Percentiles rank a stretch among this genome's conserved stretches.
Conservation (phyloP, 2,113 vertebrate species). For the Elgaria multicarinata region DNA sequence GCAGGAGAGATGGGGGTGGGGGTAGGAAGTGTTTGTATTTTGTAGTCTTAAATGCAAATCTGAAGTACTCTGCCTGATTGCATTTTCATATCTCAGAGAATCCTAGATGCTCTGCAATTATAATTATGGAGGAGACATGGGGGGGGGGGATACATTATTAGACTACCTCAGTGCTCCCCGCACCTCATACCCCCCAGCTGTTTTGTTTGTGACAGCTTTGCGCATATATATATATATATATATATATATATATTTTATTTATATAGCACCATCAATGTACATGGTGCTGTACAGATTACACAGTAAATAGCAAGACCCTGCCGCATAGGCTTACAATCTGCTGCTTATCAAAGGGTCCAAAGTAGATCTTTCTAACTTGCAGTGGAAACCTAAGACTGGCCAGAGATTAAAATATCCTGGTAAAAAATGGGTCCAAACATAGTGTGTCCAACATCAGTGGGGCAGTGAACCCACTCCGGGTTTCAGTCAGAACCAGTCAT, state of each 20-base stretch:
- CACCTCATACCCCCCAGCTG: background rate
- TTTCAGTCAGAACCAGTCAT: too few species aligned
- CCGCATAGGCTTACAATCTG: too few species aligned
- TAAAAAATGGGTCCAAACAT: background rate
- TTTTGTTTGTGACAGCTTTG: constrained; percentile 23
- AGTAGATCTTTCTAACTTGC: background rate
- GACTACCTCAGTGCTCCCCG: constrained; percentile 6
- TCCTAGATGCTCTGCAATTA: constrained; percentile 35
- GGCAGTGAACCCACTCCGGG: too few species aligned
- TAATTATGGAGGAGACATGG: constrained; percentile 38
- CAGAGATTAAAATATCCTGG: background rate
- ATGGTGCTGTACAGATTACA: too few species aligned
- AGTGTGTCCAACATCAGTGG: too few species aligned
- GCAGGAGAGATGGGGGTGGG: background rate
- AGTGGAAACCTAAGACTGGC: background rate
- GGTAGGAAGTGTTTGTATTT: background rate
- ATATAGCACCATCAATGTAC: too few species aligned
- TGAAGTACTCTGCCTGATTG: constrained; percentile 39
- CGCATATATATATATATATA: constrained; percentile 19
- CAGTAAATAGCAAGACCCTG: too few species aligned
- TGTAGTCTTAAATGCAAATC: constrained; percentile 37
- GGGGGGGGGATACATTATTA: constrained; percentile 25
- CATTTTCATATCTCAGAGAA: constrained; percentile 58
- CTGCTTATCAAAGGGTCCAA: background rate
- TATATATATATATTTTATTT: too few species aligned